Base-by-base conservation (phyloP, 1,140 invertebrate genomes). In the Papilio xuthus region DNA sequence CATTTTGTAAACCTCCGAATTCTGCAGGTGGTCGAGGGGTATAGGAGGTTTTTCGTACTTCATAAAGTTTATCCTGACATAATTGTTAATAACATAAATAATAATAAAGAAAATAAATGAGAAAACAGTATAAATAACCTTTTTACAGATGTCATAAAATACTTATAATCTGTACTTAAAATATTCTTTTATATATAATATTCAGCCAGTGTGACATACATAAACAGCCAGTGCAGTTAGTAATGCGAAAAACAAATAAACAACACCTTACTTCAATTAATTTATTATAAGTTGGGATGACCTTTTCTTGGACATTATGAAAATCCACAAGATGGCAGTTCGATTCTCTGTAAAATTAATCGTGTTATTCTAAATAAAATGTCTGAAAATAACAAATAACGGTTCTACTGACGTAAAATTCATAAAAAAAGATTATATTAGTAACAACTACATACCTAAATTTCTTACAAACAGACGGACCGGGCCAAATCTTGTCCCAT, bases 31-130 rank as follows among this genome's bases (percentile, higher is more conserved):
- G 81, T 96, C 95, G 84, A 96, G 95, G 84, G 95, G 95, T 80
- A 94, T 94, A 32, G 95, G 94, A 26, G 96, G 96, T 88, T 97
- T 96, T 87, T 96, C 95, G 93, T 96, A 97, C 92, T 97, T 97
- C 94, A 96, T 95, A 85, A 97, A 97, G 93, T 97, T 97, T 42
- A 97, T 96, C 89, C 96, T 97, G 12, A 67, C 1, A 63, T 0
- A 7, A 53, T 20, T n/a, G 20, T 47, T 47, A 20, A n/a, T 20
- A 53, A 9, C 9, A 53, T 47, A 47, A 47, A 47, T 47, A n/a
- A n/a, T 37, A 3, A 6, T 3, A 32, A 37, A 37, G 7, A 53
- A 20, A 20, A 53, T 6, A 8, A 53, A 8, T n/a, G 7, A 53
- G 7, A 53, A 53, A n/a, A 2, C 50, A 53, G 15, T 4, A 47